Percentiles rank a stretch among this genome's conserved stretches.
phyloP scores from a whole-genome alignment of 2,888 invertebrate species.

The Ernsta delagoae region DNA sequence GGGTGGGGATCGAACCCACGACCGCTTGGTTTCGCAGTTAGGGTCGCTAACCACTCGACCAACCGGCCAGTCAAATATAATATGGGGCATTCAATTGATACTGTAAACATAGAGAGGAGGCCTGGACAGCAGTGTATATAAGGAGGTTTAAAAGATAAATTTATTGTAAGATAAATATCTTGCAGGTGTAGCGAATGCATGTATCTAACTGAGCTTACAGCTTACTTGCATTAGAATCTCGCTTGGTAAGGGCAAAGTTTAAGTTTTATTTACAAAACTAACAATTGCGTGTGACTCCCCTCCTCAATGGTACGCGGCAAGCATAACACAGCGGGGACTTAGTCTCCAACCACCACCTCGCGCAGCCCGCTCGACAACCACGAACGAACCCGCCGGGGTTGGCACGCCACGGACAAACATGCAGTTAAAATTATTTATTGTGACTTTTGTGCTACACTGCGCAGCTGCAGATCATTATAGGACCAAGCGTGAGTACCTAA shows the following conservation, averaged over 20 bases:
- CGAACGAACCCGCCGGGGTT: slow-evolving; percentile 46
- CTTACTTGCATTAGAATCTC: slow-evolving; percentile 35
- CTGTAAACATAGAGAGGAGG: too few species aligned
- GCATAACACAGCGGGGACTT: slow-evolving; percentile 59
- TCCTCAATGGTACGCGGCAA: slow-evolving; percentile 57
- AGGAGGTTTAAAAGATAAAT: too few species aligned
- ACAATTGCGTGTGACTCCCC: slow-evolving; percentile 78
- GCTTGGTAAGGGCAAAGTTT: slow-evolving; percentile 56
- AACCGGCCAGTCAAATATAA: too few species aligned
- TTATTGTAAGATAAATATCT: too few species aligned
- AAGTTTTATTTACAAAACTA: slow-evolving; percentile 76
- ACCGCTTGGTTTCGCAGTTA: too few species aligned
- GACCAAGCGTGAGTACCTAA: slow-evolving; percentile 78
- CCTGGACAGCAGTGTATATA: too few species aligned
- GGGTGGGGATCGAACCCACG: too few species aligned
- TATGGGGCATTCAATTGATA: too few species aligned
- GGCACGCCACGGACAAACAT: slow-evolving; percentile 53
- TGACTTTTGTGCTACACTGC: slow-evolving; percentile 70
- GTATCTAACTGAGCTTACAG: too few species aligned
- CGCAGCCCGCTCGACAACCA: too few species aligned
- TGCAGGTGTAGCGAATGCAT: too few species aligned
- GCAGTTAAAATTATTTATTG: slow-evolving; percentile 72
- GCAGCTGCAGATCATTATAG: slow-evolving; percentile 69
- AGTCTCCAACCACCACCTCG: slow-evolving; percentile 69
- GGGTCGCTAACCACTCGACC: too few species aligned